Evolutionary conservation across 2,797 vertebrate species (phyloP), one percentile per base, ranked within the genome.

Genomic region (Coccyzus lansbergi): DNA sequence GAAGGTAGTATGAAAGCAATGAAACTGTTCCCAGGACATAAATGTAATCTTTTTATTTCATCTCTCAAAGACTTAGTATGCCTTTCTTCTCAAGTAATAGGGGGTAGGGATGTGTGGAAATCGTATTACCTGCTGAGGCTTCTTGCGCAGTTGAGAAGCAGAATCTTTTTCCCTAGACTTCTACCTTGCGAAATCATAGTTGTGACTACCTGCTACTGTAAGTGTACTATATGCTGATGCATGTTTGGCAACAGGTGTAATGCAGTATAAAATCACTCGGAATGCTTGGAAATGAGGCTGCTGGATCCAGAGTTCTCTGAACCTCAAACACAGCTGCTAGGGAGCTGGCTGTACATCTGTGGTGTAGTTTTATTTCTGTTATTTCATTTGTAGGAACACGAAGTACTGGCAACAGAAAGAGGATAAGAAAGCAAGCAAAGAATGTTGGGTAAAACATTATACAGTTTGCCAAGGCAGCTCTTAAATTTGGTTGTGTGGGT

Each of bases 11-110:
- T 52, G 60, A 72, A 82, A 72, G 31, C 72, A 59, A 20, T 36
- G 70, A 89, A 79, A 26, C 44, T 34, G 48, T 92, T 96, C 94
- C 46, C 60, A 91, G 79, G 55, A 42, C 16, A 1, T 83, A 71
- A 51, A 33, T 79, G 36, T 36, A 9, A 62, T 59, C 46, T 11
- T 38, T 34, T 7, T 55, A n/a, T 44, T 78, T 83, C 6, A 12
- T 52, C 59, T 79, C 55, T 42, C 26, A 21, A 42, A 63, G 42
- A 34, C 67, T 31, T 56, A 7, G 13, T 29, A 10, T 77, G 60
- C 10, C 0, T 38, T 80, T 55, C 18, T 34, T 13, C 48, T 3
- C 19, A 7, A 4, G n/a, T 24, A 14, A 11, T 38, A 15, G 11
- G 9, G 31, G 5, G 4, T 20, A 65, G 55, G 14, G 2, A 4